Percentiles rank a stretch among this genome's conserved stretches.
These are phyloP conservation scores for Drosophila simulans DNA, from an alignment of 1,140 invertebrate species.

Conservation along the genomic window DNA sequence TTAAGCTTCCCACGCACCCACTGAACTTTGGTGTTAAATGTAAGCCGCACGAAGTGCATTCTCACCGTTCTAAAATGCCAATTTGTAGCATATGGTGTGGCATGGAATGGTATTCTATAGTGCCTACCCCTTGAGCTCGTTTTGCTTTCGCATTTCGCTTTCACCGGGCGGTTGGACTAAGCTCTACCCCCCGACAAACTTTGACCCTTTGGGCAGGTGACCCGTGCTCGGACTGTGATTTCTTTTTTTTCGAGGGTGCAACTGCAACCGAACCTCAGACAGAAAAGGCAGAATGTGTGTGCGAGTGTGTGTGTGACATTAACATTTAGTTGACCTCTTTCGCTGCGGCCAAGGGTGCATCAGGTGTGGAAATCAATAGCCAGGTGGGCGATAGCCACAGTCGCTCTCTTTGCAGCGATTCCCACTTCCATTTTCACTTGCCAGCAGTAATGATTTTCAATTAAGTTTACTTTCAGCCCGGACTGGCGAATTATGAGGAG, in stretches of 20 bases:
- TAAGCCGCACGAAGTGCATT: slow-evolving; percentile 44
- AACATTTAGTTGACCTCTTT: slow-evolving; percentile 81
- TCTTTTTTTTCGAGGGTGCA: slow-evolving; percentile 40
- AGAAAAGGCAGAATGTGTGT: slow-evolving; percentile 27
- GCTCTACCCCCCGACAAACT: slow-evolving; percentile 30
- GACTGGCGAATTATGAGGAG: slow-evolving; percentile 63
- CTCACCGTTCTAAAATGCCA: slow-evolving; percentile 71
- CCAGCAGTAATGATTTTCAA: slow-evolving; percentile 74
- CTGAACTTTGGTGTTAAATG: slow-evolving; percentile 69
- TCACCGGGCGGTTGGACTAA: slow-evolving; percentile 42
- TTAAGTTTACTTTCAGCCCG: slow-evolving; percentile 64
- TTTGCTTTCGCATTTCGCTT: slow-evolving; percentile 30
- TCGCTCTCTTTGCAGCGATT: background rate
- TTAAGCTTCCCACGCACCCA: slow-evolving; percentile 77
- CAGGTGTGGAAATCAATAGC: slow-evolving; percentile 78
- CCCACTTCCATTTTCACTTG: slow-evolving; percentile 2
- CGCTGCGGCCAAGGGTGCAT: slow-evolving; percentile 70
- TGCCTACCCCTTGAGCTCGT: slow-evolving; percentile 41
- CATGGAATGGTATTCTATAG: background rate
- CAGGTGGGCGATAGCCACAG: slow-evolving; percentile 15
- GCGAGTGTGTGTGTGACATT: slow-evolving; percentile 65
- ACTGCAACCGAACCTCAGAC: slow-evolving; percentile 26
- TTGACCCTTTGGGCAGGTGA: slow-evolving; percentile 71
- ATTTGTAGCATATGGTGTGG: slow-evolving; percentile 2
- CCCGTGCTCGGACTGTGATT: slow-evolving; percentile 77